phyloP scores from a whole-genome alignment of 1,140 invertebrate genomes.

The Epicauta chinensis region DNA sequence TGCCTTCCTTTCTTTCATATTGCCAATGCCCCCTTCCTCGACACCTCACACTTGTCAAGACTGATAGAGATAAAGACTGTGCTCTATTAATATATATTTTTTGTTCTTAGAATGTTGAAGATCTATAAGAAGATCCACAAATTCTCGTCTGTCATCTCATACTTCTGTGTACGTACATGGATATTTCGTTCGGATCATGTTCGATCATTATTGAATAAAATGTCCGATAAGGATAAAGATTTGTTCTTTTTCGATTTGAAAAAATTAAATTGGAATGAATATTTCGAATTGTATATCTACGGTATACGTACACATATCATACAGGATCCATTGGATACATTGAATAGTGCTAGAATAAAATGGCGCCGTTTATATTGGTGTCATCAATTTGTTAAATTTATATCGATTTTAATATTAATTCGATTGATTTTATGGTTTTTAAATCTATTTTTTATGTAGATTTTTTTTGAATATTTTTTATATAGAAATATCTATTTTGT shows the following conservation, averaged over 20 bases:
- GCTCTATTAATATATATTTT: not conserved
- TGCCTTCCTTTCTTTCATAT: no score
- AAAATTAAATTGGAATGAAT: conserved; percentile 61
- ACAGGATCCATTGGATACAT: conserved; percentile 61
- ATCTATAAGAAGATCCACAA: conserved; percentile 71
- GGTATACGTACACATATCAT: conserved; percentile 63
- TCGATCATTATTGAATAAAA: conserved; percentile 47
- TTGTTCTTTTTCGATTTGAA: conserved; percentile 64
- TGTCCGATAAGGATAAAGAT: conserved; percentile 52
- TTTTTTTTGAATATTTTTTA: no score
- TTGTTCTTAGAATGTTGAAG: conserved; percentile 55
- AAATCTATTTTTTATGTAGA: no score
- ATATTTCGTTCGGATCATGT: conserved; percentile 61
- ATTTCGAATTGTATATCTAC: conserved; percentile 57
- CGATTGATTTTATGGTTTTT: conserved; percentile 10
- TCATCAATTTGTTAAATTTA: conserved; percentile 43
- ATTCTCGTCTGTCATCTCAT: conserved; percentile 61
- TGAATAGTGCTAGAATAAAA: conserved; percentile 52
- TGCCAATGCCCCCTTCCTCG: no score
- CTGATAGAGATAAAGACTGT: no score
- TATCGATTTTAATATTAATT: conserved; percentile 30
- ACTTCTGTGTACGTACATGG: conserved; percentile 68
- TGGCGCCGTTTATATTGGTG: conserved; percentile 50
- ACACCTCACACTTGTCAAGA: no score
- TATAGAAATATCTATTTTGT: no score